These are phyloP conservation scores for Phaenicophaeus curvirostris DNA, from an alignment of 2,797 vertebrate species.

Conservation along the genomic window DNA sequence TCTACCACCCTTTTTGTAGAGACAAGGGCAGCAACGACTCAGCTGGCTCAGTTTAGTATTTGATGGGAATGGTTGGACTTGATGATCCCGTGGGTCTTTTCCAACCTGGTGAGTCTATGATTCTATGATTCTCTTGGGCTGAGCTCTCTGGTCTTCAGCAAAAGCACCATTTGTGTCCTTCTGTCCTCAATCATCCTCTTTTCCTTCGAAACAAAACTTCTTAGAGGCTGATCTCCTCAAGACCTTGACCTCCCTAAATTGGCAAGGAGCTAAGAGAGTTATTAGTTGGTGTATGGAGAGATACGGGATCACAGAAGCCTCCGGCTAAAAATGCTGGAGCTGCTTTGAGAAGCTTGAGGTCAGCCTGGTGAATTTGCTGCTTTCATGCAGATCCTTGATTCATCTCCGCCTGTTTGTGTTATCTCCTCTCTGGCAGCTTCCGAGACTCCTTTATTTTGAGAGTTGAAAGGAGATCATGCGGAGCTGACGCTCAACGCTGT, in stretches of 20 bases:
- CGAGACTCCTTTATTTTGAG: neutral
- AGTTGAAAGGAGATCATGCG: neutral
- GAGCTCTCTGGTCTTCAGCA: neutral
- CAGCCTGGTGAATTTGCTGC: neutral
- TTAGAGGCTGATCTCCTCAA: neutral
- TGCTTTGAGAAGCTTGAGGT: conserved; percentile 2
- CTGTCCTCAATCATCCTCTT: neutral
- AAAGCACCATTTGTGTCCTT: neutral
- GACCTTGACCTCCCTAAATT: neutral
- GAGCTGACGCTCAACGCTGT: neutral
- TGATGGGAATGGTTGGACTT: too few species aligned
- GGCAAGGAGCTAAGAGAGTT: neutral
- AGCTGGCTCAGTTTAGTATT: neutral
- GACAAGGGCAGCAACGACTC: rapidly evolving
- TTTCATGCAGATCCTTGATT: neutral
- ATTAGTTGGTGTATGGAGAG: neutral
- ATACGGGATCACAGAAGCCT: neutral
- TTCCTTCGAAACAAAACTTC: neutral
- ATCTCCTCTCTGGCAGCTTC: conserved; percentile 20
- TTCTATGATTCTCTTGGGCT: rapidly evolving
- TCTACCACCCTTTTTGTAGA: neutral
- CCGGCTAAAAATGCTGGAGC: neutral
- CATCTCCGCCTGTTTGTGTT: neutral
- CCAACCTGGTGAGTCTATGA: too few species aligned
- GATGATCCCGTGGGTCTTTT: too few species aligned